Conservation (phyloP, 2,113 vertebrate species). For the Chloebia gouldiae region DNA sequence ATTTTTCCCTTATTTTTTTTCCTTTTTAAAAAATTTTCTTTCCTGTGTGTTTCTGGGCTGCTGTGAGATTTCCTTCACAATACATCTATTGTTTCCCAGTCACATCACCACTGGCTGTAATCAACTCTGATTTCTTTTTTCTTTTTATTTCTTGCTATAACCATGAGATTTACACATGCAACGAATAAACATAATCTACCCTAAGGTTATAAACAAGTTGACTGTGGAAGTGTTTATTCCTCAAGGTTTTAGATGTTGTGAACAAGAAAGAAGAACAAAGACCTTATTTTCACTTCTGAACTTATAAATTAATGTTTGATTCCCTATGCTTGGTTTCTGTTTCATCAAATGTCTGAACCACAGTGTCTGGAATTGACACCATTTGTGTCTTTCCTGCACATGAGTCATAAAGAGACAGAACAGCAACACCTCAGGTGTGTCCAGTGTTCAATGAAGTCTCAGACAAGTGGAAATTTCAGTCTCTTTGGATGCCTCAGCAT, state of each 20-base stretch:
- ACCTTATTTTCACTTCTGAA: neutral
- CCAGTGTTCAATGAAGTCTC: neutral
- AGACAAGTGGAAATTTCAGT: neutral
- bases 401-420: neutral
- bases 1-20: neutral
- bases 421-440: neutral
- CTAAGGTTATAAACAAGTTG: slow-evolving; percentile 3
- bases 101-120: slow-evolving; percentile 6
- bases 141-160: slow-evolving; percentile 45
- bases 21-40: neutral
- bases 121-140: slow-evolving; percentile 2
- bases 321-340: neutral
- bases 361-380: neutral
- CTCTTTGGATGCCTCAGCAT: neutral
- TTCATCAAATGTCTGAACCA: neutral
- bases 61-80: slow-evolving; percentile 24
- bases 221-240: slow-evolving; percentile 1
- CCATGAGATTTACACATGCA: neutral
- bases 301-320: neutral
- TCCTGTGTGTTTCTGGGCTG: neutral
- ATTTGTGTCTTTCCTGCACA: neutral
- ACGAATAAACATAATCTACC: neutral
- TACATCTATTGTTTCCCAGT: slow-evolving; percentile 28
- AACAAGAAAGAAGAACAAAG: slow-evolving; percentile 15
- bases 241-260: neutral